Evolutionary conservation across 2,113 vertebrate genomes (phyloP), one percentile per base, ranked within the genome.

Genomic region (Coregonus clupeaformis): DNA sequence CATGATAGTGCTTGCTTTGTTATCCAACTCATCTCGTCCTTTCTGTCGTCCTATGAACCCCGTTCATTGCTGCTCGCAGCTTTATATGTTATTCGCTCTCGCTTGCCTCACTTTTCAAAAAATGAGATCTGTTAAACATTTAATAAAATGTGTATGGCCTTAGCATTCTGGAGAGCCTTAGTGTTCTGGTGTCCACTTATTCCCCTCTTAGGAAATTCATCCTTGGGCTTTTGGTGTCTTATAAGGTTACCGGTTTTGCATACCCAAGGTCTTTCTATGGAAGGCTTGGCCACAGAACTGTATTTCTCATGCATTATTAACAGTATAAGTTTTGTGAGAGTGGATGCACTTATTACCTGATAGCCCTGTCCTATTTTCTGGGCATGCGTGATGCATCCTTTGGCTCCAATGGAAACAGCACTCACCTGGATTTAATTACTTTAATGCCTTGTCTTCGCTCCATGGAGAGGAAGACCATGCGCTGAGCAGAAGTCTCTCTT

Each of bases 281-380:
- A 45, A 24, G 42, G 72, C 74, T 69, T 80, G 76, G 76, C 78
- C 14, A 11, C 25, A 45, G 67, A 68, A 74, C 79, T 80, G 67
- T 72, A 73, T 84, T 65, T 74, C 59, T 68, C 42, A 69, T 92
- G 49, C 88, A 91, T 88, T 87, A 88, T 88, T 92, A 57, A 91
- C 67, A 62, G 77, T 79, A 83, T 82, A 67, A 66, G 71, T 79
- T 71, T 57, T 59, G 65, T 68, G n/a, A 52, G 74, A 11, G 18
- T 27, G 30, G 32, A 70, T 1, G 29, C 18, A 24, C 69, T 78
- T 68, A 71, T 75, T 69, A 84, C 80, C 69, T 68, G 86, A 86
- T 64, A 62, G 73, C 73, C 27, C 63, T 11, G 74, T 64, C 42
- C 29, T 57, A 63, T 62, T 86, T 72, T 27, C 57, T 63, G n/a